These are phyloP conservation scores for Tuberolachnus salignus DNA, from an alignment of 2,888 invertebrate genomes.

Conservation along the genomic window DNA sequence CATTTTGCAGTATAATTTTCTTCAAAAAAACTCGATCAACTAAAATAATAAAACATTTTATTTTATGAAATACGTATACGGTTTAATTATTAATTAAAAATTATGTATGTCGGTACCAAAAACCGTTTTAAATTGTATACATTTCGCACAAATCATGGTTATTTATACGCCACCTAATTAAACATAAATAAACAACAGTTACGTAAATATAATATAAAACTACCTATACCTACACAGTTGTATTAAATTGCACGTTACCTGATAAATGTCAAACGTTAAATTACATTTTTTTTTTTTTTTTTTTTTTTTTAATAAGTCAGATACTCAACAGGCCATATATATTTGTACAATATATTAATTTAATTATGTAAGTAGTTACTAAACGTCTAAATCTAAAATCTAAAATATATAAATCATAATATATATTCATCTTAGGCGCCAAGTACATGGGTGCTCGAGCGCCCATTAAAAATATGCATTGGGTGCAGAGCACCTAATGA, in stretches of 20 bases:
- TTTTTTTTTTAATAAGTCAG: too few relatives aligned
- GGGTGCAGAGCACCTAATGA: too few relatives aligned
- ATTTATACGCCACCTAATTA: slow-evolving; percentile 8
- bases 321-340: too few relatives aligned
- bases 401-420: too few relatives aligned
- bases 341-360: too few relatives aligned
- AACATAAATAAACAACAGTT: slow-evolving; percentile 5
- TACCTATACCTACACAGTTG: neutral
- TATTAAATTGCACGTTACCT: neutral
- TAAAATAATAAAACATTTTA: slow-evolving; percentile 24
- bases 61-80: neutral
- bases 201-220: slow-evolving; percentile 14
- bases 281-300: too few relatives aligned
- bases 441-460: too few relatives aligned
- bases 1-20: slow-evolving; percentile 37
- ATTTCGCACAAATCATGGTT: slow-evolving; percentile 19
- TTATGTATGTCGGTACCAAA: neutral
- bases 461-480: too few relatives aligned
- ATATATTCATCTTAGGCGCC: too few relatives aligned
- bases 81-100: neutral
- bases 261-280: neutral
- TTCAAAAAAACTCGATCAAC: slow-evolving; percentile 2
- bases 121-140: neutral
- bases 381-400: too few relatives aligned
- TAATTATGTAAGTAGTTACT: too few relatives aligned